phyloP scores from a whole-genome alignment of 1,140 invertebrate genomes.

The Pogonomyrmex californicus region DNA sequence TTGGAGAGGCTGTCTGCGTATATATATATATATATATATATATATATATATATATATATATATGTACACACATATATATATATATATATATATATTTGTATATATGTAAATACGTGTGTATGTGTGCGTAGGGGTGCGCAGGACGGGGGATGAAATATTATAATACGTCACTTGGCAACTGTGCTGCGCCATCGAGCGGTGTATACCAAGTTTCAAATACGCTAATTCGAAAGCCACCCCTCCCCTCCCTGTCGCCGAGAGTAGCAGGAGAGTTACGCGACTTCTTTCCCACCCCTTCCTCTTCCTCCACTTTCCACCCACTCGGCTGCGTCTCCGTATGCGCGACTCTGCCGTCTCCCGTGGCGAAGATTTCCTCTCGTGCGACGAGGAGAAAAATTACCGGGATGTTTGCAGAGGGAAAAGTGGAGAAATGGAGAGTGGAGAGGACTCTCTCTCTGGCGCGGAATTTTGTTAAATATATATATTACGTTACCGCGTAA shows the following conservation, averaged over 20 bases:
- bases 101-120: not conserved
- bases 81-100: not conserved
- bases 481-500: conserved; percentile 1
- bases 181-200: conserved; percentile 84
- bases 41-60: not conserved
- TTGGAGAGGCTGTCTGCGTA: conserved; percentile 56
- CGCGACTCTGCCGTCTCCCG: conserved; percentile 30
- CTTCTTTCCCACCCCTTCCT: conserved; percentile 63
- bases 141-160: conserved; percentile 84
- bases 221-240: conserved; percentile 80
- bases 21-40: conserved; percentile 7
- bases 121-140: conserved; percentile 57
- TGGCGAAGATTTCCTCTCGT: conserved; percentile 41
- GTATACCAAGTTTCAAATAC: conserved; percentile 83
- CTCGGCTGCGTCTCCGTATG: conserved; percentile 1
- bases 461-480: conserved; percentile 41
- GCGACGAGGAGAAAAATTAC: conserved; percentile 59
- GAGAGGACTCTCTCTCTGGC: not conserved
- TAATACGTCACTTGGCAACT: conserved; percentile 86
- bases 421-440: not conserved
- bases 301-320: not conserved
- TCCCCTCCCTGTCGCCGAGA: conserved; percentile 60
- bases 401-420: conserved; percentile 39
- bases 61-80: conserved; percentile 10
- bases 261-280: conserved; percentile 60